A percentile compares a stretch with the other conserved stretches of the same genome.
Conservation (phyloP, 2,888 invertebrate genomes). For the Aethes cnicana region DNA sequence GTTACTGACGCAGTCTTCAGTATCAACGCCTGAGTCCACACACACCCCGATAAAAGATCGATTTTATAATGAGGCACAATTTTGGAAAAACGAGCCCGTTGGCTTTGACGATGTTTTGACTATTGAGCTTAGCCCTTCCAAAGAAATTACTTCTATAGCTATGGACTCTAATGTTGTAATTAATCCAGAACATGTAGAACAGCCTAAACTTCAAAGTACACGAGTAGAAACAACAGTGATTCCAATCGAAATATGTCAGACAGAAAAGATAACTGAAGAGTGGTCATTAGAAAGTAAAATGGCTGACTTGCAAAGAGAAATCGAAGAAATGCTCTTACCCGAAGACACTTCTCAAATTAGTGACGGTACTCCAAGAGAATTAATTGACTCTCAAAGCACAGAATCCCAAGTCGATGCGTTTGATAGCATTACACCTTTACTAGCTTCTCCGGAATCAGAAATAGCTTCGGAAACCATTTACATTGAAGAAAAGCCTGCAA, state of each 20-base stretch:
- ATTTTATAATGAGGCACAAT: constrained; percentile 71
- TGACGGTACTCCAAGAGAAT: constrained; percentile 62
- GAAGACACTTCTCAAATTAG: constrained; percentile 68
- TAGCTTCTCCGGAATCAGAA: constrained; percentile 65
- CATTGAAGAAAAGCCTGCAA: constrained; percentile 10
- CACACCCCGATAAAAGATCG: constrained; percentile 73
- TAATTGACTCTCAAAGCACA: constrained; percentile 54
- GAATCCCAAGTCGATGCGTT: constrained; percentile 57
- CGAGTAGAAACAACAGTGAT: constrained; percentile 32
- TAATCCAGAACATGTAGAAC: constrained; percentile 33
- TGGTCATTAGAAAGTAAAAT: constrained; percentile 73
- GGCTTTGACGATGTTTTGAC: constrained; percentile 53
- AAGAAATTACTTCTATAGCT: constrained; percentile 18
- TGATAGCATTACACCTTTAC: constrained; percentile 59
- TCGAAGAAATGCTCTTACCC: constrained; percentile 73
- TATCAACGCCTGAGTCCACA: constrained; percentile 66
- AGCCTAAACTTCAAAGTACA: constrained; percentile 5
- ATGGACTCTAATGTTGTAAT: constrained; percentile 29
- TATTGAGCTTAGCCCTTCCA: constrained; percentile 44
- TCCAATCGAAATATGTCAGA: neutral
- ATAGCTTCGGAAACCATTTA: constrained; percentile 31
- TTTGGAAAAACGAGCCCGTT: constrained; percentile 67
- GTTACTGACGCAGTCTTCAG: constrained; percentile 40
- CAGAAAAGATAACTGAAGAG: constrained; percentile 56
- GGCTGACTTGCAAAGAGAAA: constrained; percentile 76